These are phyloP conservation scores for Noctuana brunneofusca DNA, from an alignment of 2,888 invertebrate species.

Conservation along the genomic window DNA sequence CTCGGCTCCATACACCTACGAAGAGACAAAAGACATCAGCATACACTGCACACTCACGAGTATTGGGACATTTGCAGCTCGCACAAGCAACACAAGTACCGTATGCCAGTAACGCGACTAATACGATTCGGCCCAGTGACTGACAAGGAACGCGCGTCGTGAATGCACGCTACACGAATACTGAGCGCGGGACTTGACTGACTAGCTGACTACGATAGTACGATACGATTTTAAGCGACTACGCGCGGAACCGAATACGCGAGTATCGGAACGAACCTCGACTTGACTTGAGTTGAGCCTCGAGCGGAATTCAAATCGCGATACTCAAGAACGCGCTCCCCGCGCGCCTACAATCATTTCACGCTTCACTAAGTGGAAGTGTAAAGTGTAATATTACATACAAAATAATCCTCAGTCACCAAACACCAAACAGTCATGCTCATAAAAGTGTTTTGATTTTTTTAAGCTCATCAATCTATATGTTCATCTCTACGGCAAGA, in stretches of 20 bases:
- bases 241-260: conserved; percentile 39
- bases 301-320: conserved; percentile 59
- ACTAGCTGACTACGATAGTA: background rate
- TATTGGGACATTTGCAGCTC: conserved; percentile 42
- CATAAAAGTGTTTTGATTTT: conserved; percentile 11
- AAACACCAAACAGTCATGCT: conserved; percentile 32
- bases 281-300: conserved; percentile 37
- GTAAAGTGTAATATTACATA: conserved; percentile 71
- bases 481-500: too few species aligned
- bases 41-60: conserved; percentile 58
- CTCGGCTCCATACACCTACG: conserved; percentile 66
- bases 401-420: conserved; percentile 52
- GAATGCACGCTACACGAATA: conserved; percentile 62
- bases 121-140: conserved; percentile 44
- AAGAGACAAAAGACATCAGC: conserved; percentile 68
- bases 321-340: conserved; percentile 43
- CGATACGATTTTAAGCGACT: conserved; percentile 29
- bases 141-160: conserved; percentile 53
- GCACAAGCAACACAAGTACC: conserved; percentile 39
- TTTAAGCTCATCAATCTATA: background rate
- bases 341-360: conserved; percentile 64
- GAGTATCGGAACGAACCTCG: conserved; percentile 34
- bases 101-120: conserved; percentile 35
- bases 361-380: conserved; percentile 69
- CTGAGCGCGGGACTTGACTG: conserved; percentile 49